Evolutionary conservation across 2,113 vertebrate species (phyloP), one percentile per base, ranked within the genome.

Genomic region (Chaenogobius annularis): DNA sequence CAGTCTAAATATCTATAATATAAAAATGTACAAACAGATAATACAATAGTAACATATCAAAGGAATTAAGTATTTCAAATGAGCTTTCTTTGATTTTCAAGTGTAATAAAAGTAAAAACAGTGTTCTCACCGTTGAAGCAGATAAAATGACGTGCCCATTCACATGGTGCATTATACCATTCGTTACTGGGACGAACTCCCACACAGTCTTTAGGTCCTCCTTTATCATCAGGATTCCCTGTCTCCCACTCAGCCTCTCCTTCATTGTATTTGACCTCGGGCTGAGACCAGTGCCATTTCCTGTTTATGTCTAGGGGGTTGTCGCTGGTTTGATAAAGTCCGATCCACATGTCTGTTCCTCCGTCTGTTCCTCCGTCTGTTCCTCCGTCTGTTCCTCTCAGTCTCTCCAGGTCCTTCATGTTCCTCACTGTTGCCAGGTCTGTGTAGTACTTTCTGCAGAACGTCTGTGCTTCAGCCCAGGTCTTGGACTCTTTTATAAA

Each of bases 141-240:
- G 56, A 73, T n/a, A 3, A 68, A 65, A n/a, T 2, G 0, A 0
- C 0, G 0, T 0, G 0, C 0, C 0, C 0, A 0, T 0, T 0
- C 0, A 54, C 78, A 76, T 0, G 0, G 0, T 0, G 1, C 0
- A 40, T 65, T 44, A 0, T 0, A 0, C 54, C 14, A 55, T 7
- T 31, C 0, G 7, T 13, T 0, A 0, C 6, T 0, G 0, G 10
- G 0, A 0, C 0, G 0, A 6, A 37, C n/a, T 4, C 0, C 7
- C 68, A 20, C 68, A 69, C 77, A 84, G 59, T 82, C 72, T 0
- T 74, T 31, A 23, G 0, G 0, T 59, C 20, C 22, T n/a, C 0
- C 0, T 0, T 0, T 0, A 13, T 54, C n/a, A 55, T 0, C 22
- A 0, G 0, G 72, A 14, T 78, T 43, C 0, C 0, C 0, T 0